Conservation (phyloP, 2,797 vertebrate species). For the Oceanodroma leucorhoa region DNA sequence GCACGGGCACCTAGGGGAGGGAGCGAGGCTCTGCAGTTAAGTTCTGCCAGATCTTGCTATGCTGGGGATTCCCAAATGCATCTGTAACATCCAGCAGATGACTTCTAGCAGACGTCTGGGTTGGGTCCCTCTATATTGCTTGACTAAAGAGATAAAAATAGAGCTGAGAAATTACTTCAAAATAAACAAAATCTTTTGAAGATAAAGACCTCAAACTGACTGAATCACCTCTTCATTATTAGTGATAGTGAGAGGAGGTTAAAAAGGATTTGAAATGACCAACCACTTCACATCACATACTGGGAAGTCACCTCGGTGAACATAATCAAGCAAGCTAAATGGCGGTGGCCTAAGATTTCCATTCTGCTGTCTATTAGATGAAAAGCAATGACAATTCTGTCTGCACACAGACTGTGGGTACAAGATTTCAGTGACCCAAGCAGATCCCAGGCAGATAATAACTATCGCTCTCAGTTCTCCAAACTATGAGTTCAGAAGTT, state of each 20-base stretch:
- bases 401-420: background rate
- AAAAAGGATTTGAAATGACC: background rate
- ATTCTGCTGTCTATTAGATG: background rate
- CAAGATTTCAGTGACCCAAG: background rate
- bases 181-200: background rate
- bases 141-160: background rate
- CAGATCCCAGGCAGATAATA: slow-evolving; percentile 15
- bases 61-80: background rate
- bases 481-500: slow-evolving; percentile 26
- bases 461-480: background rate
- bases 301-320: background rate
- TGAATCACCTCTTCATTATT: background rate
- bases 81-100: background rate
- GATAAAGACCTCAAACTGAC: background rate
- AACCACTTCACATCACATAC: background rate
- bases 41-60: background rate
- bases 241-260: background rate
- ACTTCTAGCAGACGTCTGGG: background rate
- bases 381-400: background rate
- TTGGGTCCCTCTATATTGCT: background rate
- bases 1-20: background rate
- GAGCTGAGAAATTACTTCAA: background rate
- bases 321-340: background rate
- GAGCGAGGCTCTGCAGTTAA: background rate
- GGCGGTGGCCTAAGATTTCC: background rate